Percentiles rank a stretch among this genome's conserved stretches.
These are phyloP conservation scores for Anoncus sp. DNA, from an alignment of 2,888 invertebrate species.

Conservation along the genomic window DNA sequence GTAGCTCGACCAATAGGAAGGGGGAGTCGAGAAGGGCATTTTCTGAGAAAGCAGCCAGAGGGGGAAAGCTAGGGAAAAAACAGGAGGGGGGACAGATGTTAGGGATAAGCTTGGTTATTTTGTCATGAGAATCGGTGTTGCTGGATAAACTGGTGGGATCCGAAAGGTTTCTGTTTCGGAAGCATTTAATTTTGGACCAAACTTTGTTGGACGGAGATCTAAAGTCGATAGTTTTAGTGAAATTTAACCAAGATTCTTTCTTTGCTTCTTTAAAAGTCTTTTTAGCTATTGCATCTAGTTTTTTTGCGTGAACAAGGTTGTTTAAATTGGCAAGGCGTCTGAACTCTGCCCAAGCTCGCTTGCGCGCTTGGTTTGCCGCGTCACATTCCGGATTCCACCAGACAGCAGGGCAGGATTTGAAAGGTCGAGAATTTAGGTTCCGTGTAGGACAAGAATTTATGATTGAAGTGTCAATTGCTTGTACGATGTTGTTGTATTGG, in stretches of 20 bases:
- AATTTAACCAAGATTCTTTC: constrained; percentile 30
- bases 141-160: neutral
- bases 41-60: neutral
- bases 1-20: constrained; percentile 2
- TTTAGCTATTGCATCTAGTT: constrained; percentile 22
- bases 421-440: neutral
- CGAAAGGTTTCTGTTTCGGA: constrained; percentile 5
- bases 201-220: neutral
- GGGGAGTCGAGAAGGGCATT: neutral
- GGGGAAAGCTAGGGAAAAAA: neutral
- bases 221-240: constrained; percentile 8
- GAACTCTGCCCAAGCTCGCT: constrained; percentile 3
- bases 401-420: constrained; percentile 23
- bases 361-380: neutral
- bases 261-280: too few species aligned
- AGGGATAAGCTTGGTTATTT: constrained; percentile 8
- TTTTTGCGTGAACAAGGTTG: constrained; percentile 13
- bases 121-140: neutral
- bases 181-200: constrained; percentile 29
- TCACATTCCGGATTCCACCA: constrained; percentile 23
- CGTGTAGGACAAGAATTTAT: neutral
- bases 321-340: neutral
- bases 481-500: constrained; percentile 11
- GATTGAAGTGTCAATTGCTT: constrained; percentile 15
- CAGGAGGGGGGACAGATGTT: constrained; percentile 6